These are phyloP conservation scores for Mirounga angustirostris DNA, from an alignment of 2,113 vertebrate species.

Conservation along the genomic window DNA sequence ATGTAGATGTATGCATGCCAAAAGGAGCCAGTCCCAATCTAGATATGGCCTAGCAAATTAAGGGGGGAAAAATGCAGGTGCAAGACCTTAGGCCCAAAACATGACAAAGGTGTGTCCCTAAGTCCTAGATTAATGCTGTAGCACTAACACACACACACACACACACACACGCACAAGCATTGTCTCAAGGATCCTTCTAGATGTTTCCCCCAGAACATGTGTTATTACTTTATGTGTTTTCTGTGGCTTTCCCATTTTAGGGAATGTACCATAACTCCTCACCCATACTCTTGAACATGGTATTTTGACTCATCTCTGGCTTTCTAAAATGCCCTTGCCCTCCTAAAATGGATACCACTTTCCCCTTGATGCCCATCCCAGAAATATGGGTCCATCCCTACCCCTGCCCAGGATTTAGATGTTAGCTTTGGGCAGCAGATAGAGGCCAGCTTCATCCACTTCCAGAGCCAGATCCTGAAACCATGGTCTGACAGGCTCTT, in stretches of 20 bases:
- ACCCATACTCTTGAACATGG: not conserved
- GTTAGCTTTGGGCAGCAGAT: not conserved
- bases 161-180: too few relatives aligned
- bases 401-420: not conserved
- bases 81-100: not conserved
- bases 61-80: not conserved
- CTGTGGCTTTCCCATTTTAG: not conserved
- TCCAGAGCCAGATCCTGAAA: not conserved
- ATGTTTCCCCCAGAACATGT: not conserved
- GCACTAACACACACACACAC: too few relatives aligned
- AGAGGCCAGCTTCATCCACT: not conserved
- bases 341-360: not conserved
- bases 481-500: not conserved
- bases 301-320: not conserved
- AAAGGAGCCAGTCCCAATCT: not conserved
- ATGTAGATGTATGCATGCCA: not conserved
- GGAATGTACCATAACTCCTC: accelerated
- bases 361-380: not conserved
- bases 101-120: not conserved
- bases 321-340: not conserved
- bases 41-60: not conserved
- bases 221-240: not conserved
- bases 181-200: not conserved
- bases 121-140: not conserved
- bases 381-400: not conserved